Base-by-base conservation (phyloP, 30 jellyfish, hydroid and myxozoan species). In the Catostylus mosaicus region DNA sequence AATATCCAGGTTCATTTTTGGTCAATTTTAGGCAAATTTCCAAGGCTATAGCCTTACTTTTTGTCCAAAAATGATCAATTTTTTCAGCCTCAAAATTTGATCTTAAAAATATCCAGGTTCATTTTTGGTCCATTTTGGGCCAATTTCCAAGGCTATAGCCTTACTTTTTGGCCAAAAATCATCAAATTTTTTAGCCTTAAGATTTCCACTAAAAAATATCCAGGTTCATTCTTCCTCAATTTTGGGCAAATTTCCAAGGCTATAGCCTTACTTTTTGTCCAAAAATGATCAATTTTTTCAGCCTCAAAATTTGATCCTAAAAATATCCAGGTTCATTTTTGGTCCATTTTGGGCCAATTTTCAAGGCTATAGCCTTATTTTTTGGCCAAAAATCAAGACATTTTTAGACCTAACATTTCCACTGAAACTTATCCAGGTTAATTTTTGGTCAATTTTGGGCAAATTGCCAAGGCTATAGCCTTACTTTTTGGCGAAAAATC, bases 181-280 rank as follows among this genome's bases (percentile, higher is more conserved):
- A n/a, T n/a, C n/a, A n/a, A n/a, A n/a, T n/a, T n/a, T n/a, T n/a
- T n/a, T n/a, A n/a, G n/a, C n/a, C n/a, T n/a, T n/a, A n/a, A n/a
- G n/a, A n/a, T n/a, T n/a, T n/a, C n/a, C n/a, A n/a, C n/a, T n/a
- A n/a, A n/a, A n/a, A n/a, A n/a, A n/a, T n/a, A n/a, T n/a, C n/a
- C n/a, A n/a, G n/a, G n/a, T n/a, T n/a, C n/a, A n/a, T n/a, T n/a
- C n/a, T n/a, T n/a, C n/a, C n/a, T n/a, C n/a, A 7, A 40, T 40
- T 16, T 59, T 59, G 16, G 34, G 1, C 9, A 61, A 61, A 61
- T 19, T 24, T 23, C 74, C n/a, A 61, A 61, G 50, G 47, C 74
- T 61, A 61, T 61, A 61, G 74, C 50, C 74, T 61, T 61, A 0
- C 74, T 61, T 61, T 61, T 61, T 2, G 74, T 7, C 74, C 74